A percentile compares a stretch with the other conserved stretches of the same genome.
Evolutionary conservation across 53 echinoderm and acorn worm species (phyloP).

Genomic region (Patiria pectinifera): DNA sequence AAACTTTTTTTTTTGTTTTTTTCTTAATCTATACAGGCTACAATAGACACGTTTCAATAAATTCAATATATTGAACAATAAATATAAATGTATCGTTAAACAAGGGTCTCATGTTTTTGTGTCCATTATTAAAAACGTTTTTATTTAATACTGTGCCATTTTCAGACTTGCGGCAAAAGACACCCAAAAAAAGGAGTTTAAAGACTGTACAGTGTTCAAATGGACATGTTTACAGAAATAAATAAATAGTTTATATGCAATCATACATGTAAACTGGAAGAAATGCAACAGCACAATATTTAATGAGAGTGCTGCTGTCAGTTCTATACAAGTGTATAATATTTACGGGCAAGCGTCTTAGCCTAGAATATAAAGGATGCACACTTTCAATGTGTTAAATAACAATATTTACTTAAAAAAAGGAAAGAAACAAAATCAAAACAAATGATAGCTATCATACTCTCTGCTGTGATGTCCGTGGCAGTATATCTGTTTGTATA

Average conservation of each 20-base stretch:
- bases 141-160: conserved; percentile 52
- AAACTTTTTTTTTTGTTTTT: neutral
- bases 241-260: conserved; percentile 57
- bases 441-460: neutral
- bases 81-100: conserved; percentile 69
- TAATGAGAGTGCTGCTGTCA: conserved; percentile 3
- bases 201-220: conserved; percentile 59
- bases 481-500: neutral
- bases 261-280: conserved; percentile 44
- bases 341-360: conserved; percentile 60
- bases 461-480: neutral
- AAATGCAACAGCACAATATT: conserved; percentile 12
- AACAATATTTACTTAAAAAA: conserved; percentile 14
- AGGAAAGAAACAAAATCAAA: neutral
- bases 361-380: conserved; percentile 29
- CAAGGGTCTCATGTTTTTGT: conserved; percentile 22
- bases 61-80: conserved; percentile 78
- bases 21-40: conserved; percentile 65
- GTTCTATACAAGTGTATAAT: conserved; percentile 29
- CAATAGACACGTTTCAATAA: conserved; percentile 66
- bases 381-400: conserved; percentile 49
- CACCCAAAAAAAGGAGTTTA: conserved; percentile 23
- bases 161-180: conserved; percentile 50
- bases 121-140: conserved; percentile 30
- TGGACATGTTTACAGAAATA: conserved; percentile 61